Conservation (phyloP, 2,888 invertebrate species). For the Brachypterus glaber region DNA sequence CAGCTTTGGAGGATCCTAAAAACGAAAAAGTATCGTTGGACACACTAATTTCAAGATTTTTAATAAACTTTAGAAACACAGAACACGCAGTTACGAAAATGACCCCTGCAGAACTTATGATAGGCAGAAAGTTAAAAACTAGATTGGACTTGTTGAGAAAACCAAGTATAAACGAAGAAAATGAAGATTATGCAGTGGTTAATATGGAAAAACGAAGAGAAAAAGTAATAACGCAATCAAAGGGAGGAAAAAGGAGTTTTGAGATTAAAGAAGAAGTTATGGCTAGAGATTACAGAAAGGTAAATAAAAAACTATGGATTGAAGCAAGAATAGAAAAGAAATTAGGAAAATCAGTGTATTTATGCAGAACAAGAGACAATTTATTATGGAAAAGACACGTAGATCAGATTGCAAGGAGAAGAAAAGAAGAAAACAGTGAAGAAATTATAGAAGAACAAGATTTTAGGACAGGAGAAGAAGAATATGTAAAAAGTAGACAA, state of each 20-base stretch:
- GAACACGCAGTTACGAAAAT: conserved; percentile 5
- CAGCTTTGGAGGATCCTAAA: neutral
- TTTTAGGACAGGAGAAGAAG: neutral
- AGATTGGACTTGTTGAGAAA: conserved; percentile 5
- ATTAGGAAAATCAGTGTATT: conserved; percentile 5
- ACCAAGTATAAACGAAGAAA: neutral
- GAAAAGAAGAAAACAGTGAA: neutral
- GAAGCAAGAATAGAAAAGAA: conserved; percentile 4
- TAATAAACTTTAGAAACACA: conserved; percentile 5
- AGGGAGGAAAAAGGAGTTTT: conserved; percentile 4
- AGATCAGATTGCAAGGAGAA: conserved; percentile 1
- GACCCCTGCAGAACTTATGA: conserved; percentile 2
- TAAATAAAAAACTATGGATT: conserved; percentile 9
- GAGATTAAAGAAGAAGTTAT: neutral
- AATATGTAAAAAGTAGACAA: neutral
- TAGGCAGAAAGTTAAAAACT: conserved; percentile 4
- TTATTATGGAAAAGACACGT: conserved; percentile 2
- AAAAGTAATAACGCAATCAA: conserved; percentile 1
- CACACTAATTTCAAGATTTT: conserved; percentile 5
- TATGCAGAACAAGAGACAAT: conserved; percentile 1
- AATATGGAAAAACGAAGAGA: conserved; percentile 4
- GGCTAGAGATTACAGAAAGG: conserved; percentile 7
- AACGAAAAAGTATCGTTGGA: conserved; percentile 1
- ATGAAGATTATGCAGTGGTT: neutral
- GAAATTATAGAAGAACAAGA: neutral